These are phyloP conservation scores for Galaxias olidus DNA, from an alignment of 2,797 vertebrate genomes.

Conservation along the genomic window DNA sequence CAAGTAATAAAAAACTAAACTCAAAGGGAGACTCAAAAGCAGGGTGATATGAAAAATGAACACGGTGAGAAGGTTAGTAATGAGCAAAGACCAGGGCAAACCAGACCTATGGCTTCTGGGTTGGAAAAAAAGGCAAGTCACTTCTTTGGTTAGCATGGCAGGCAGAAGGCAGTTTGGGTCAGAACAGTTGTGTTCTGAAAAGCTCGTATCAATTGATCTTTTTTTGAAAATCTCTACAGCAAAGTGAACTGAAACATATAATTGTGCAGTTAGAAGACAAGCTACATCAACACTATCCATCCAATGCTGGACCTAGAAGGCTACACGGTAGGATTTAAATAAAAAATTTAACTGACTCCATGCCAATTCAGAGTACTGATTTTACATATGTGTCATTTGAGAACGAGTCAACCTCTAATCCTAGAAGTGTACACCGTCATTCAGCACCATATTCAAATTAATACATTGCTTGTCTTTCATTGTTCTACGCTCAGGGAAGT, in stretches of 20 bases:
- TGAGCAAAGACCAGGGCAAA: conserved; percentile 20
- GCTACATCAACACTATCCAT: conserved; percentile 15
- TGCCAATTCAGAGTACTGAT: conserved; percentile 34
- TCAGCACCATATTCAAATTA: conserved; percentile 41
- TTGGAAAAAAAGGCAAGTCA: conserved; percentile 66
- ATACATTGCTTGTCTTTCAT: conserved; percentile 33
- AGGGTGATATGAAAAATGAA: conserved; percentile 39
- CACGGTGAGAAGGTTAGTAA: conserved; percentile 20
- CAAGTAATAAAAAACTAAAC: conserved; percentile 77
- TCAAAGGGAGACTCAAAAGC: conserved; percentile 66
- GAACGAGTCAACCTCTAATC: conserved; percentile 29
- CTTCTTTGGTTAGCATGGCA: conserved; percentile 90
- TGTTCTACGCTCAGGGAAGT: conserved; percentile 62
- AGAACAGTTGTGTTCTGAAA: conserved; percentile 22
- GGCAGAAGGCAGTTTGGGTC: conserved; percentile 35
- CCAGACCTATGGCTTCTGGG: conserved; percentile 62
- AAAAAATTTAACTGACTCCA: conserved; percentile 13
- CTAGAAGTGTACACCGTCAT: conserved; percentile 21
- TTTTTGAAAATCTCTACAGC: conserved; percentile 30
- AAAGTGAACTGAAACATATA: conserved; percentile 32
- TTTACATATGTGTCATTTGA: conserved; percentile 32
- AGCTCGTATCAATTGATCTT: conserved; percentile 23
- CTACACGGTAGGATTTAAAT: conserved; percentile 12
- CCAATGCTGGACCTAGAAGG: conserved; percentile 1
- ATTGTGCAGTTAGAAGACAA: conserved; percentile 43